Evolutionary conservation across 2,113 vertebrate genomes (phyloP).

Genomic region (Orthochromis indermauri): DNA sequence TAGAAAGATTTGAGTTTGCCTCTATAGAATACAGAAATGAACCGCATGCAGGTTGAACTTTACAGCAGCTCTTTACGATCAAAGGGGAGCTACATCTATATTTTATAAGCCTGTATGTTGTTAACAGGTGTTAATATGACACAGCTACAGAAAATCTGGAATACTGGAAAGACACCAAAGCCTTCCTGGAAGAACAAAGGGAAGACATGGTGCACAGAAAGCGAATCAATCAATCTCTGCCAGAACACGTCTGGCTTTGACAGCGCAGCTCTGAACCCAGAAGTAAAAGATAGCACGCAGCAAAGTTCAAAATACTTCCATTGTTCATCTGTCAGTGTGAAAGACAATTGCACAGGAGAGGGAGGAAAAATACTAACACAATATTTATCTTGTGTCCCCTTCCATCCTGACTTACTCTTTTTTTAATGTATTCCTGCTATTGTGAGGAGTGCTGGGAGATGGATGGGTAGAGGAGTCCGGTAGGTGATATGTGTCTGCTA

Average conservation of each 20-base stretch:
- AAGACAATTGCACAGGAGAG: conserved; percentile 53
- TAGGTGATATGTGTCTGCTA: conserved; percentile 47
- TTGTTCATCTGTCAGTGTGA: conserved; percentile 69
- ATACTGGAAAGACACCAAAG: conserved; percentile 36
- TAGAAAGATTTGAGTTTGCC: background rate
- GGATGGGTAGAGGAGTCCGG: conserved; percentile 50
- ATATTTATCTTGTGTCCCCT: conserved; percentile 70
- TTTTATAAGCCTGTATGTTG: conserved; percentile 43
- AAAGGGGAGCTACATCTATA: conserved; percentile 27
- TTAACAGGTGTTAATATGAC: conserved; percentile 65
- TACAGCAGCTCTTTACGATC: conserved; percentile 22
- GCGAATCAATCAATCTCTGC: conserved; percentile 59
- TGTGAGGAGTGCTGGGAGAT: conserved; percentile 46
- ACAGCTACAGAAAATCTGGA: conserved; percentile 25
- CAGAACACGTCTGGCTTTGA: conserved; percentile 47
- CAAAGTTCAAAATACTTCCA: conserved; percentile 70
- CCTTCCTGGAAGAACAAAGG: conserved; percentile 41
- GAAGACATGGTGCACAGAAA: conserved; percentile 22
- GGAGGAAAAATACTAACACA: conserved; percentile 52
- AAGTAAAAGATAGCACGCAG: conserved; percentile 56
- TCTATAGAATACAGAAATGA: background rate
- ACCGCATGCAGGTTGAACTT: background rate
- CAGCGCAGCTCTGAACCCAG: conserved; percentile 54
- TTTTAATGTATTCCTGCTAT: conserved; percentile 67
- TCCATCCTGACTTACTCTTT: conserved; percentile 49